Percentiles rank a stretch among this genome's conserved stretches.
phyloP scores from a whole-genome alignment of 2,888 invertebrate species.

The Papilio demoleus region DNA sequence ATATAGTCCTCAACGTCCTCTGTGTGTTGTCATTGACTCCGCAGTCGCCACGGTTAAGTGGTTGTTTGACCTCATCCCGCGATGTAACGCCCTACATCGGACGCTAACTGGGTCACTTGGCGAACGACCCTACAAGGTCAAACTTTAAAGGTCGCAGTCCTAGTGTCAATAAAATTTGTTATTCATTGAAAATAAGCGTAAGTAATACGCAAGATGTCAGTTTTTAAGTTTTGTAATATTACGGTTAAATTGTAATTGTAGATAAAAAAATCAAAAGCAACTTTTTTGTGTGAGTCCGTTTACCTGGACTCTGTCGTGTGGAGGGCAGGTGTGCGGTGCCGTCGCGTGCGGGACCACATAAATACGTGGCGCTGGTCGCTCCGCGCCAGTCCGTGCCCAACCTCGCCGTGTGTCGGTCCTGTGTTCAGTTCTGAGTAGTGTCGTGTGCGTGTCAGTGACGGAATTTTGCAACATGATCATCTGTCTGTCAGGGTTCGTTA shows the following conservation, averaged over 20 bases:
- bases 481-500: conserved; percentile 80
- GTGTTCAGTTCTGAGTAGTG: background rate
- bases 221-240: background rate
- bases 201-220: background rate
- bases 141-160: background rate
- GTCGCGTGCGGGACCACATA: conserved; percentile 43
- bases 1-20: too few species aligned
- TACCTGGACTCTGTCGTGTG: conserved; percentile 23
- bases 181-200: background rate
- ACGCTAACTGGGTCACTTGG: conserved; percentile 6
- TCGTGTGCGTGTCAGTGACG: conserved; percentile 2
- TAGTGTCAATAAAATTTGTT: background rate
- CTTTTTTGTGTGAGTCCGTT: conserved; percentile 3
- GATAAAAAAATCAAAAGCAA: background rate
- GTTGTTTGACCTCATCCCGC: background rate
- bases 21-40: background rate
- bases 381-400: conserved; percentile 29
- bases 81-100: background rate
- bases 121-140: background rate
- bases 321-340: conserved; percentile 46
- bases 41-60: background rate
- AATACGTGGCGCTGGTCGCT: conserved; percentile 41
- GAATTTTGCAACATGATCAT: conserved; percentile 68
- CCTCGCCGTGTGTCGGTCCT: conserved; percentile 18
- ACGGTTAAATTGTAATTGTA: background rate